Evolutionary conservation across 1,140 invertebrate genomes (phyloP).

Genomic region (Limonius californicus): DNA sequence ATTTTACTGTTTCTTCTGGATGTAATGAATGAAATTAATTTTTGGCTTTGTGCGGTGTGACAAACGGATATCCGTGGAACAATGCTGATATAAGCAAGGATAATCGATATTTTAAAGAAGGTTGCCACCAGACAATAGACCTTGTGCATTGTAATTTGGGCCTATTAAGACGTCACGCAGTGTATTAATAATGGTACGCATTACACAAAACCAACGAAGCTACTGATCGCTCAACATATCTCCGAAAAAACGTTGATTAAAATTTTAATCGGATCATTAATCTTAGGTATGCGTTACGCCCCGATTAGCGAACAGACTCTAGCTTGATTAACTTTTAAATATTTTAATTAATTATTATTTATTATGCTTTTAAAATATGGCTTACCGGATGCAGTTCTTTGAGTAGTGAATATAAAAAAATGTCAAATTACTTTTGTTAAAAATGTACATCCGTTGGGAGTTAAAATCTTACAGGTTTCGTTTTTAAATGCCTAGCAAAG

Average conservation of each 20-base stretch:
- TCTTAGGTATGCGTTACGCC: conserved; percentile 26
- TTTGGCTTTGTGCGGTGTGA: too few species aligned
- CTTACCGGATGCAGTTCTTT: conserved; percentile 13
- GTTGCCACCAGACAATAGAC: conserved; percentile 9
- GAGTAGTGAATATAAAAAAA: not conserved
- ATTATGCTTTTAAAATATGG: conserved; percentile 25
- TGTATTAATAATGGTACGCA: conserved; percentile 32
- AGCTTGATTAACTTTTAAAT: conserved; percentile 32
- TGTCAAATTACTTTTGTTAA: not conserved
- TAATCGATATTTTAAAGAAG: not conserved
- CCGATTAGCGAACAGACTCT: conserved; percentile 28
- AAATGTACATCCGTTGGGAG: not conserved
- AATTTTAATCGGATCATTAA: conserved; percentile 38
- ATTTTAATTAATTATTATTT: conserved; percentile 27
- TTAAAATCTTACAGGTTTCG: too few species aligned
- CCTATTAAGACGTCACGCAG: conserved; percentile 33
- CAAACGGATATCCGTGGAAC: too few species aligned
- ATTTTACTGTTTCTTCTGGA: too few species aligned
- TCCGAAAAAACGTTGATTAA: conserved; percentile 33
- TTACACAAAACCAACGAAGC: conserved; percentile 30
- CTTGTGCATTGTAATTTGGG: conserved; percentile 26
- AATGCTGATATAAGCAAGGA: too few species aligned
- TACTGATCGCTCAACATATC: conserved; percentile 27
- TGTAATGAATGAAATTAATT: too few species aligned
- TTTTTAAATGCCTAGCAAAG: too few species aligned